Base-by-base conservation (phyloP, 1,140 invertebrate genomes). In the Ceratosolen fusciceps region DNA sequence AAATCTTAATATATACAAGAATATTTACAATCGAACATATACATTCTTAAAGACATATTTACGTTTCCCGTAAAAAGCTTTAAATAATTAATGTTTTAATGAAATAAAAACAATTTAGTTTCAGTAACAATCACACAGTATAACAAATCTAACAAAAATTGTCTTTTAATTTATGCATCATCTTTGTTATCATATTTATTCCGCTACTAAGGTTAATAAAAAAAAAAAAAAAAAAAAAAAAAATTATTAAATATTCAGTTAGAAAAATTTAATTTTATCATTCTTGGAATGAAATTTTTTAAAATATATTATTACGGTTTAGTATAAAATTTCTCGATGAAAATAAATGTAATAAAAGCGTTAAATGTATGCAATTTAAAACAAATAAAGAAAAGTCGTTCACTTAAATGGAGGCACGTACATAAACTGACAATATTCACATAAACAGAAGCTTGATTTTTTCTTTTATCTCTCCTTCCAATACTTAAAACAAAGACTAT, bases 331-430 rank as follows among this genome's bases (percentile, higher is more conserved):
- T 72, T n/a, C 10, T 19, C 8, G 29, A 34, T 34, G 29, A 0
- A 0, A 72, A 21, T 72, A 56, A 19, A 54, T n/a, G 26, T 49
- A 77, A 7, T 76, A 47, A 49, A 43, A 31, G 82, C 75, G n/a
- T n/a, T n/a, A n/a, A n/a, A n/a, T n/a, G n/a, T n/a, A 67, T 81
- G 78, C 82, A 84, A 84, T 79, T 84, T 79, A 81, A 84, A 80
- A 79, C 81, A 77, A 43, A 73, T 76, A 60, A 24, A 81, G n/a
- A 75, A 81, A 83, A 84, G 81, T 78, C 73, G 5, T 85, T 83
- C 80, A 86, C 80, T 86, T 84, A 85, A 86, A 85, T 82, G 83
- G 87, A 87, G 87, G 85, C 85, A 86, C 85, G 83, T 37, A 84
- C 84, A 83, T 84, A 87, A 84, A 81, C 86, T 84, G 84, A 70